A percentile compares a stretch with the other conserved stretches of the same genome.
phyloP scores from a whole-genome alignment of 2,797 vertebrate species.

The Chaenodraco wilsoni region DNA sequence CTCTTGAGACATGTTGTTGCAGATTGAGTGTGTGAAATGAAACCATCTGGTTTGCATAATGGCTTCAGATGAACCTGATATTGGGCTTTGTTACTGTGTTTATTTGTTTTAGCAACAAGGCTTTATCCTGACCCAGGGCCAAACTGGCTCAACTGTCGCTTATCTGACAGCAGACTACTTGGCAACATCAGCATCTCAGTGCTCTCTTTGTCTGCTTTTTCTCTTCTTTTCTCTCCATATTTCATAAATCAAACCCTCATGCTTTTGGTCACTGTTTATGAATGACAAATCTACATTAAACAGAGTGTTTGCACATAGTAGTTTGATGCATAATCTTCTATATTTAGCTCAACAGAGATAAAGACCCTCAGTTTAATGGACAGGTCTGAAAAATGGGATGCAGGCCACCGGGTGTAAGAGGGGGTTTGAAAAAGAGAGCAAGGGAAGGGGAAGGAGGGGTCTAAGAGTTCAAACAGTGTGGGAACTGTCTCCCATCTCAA shows the following conservation, averaged over 20 bases:
- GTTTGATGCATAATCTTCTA: not conserved
- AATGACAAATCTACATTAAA: slow-evolving; percentile 8
- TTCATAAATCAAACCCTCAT: slow-evolving; percentile 16
- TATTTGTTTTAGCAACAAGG: slow-evolving; percentile 81
- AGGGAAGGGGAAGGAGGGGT: slow-evolving; percentile 53
- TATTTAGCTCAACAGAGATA: slow-evolving; percentile 28
- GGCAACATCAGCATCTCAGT: slow-evolving; percentile 45
- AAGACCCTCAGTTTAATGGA: slow-evolving; percentile 13
- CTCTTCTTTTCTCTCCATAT: slow-evolving; percentile 26
- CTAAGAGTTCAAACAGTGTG: slow-evolving; percentile 73
- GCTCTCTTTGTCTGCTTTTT: slow-evolving; percentile 20
- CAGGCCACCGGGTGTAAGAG: slow-evolving; percentile 33
- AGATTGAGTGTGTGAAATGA: slow-evolving; percentile 61
- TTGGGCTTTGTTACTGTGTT: slow-evolving; percentile 71
- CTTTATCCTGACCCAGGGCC: slow-evolving; percentile 70
- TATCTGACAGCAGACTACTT: slow-evolving; percentile 65
- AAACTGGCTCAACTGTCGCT: slow-evolving; percentile 58
- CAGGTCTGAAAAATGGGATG: slow-evolving; percentile 49
- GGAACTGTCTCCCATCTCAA: slow-evolving; percentile 76
- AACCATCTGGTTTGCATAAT: slow-evolving; percentile 76
- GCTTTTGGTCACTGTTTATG: not conserved
- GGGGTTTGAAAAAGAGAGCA: slow-evolving; percentile 31
- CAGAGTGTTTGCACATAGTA: not conserved
- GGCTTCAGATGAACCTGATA: slow-evolving; percentile 74
- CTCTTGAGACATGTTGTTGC: slow-evolving; percentile 44